A percentile compares a stretch with the other conserved stretches of the same genome.
Evolutionary conservation across 2,113 vertebrate genomes (phyloP).

Genomic region (Brachypteracias leptosomus): DNA sequence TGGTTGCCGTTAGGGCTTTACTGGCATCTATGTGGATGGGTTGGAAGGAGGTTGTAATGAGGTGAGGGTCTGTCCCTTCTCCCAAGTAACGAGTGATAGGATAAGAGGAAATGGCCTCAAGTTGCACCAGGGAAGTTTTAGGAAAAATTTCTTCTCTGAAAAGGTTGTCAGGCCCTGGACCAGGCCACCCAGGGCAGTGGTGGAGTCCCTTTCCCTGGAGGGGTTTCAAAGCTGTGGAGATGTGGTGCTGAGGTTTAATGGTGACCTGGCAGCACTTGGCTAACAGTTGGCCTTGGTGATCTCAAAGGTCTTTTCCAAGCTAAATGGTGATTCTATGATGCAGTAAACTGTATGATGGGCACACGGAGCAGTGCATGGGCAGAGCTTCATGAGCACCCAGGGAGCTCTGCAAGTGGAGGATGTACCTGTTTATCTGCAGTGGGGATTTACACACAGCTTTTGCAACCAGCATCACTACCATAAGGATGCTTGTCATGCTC

Average conservation of each 20-base stretch:
- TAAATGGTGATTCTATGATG: not conserved
- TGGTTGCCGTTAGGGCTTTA: not conserved
- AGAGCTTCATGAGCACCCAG: not conserved
- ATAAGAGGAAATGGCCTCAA: not conserved
- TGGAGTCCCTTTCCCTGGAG: not conserved
- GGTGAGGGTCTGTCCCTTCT: not conserved
- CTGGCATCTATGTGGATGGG: not conserved
- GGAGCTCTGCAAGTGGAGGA: not conserved
- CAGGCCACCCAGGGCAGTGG: not conserved
- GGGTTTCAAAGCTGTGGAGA: not conserved
- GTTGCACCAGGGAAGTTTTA: not conserved
- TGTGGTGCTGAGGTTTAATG: not conserved
- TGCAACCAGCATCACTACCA: not conserved
- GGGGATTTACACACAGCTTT: not conserved
- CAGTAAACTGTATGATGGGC: not conserved
- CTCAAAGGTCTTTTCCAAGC: not conserved
- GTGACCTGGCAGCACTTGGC: not conserved
- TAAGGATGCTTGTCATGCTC: not conserved
- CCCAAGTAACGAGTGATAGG: not conserved
- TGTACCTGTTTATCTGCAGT: not conserved
- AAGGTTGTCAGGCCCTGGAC: not conserved
- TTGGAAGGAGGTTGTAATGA: not conserved
- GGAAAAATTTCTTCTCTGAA: not conserved
- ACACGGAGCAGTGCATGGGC: not conserved
- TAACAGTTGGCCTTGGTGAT: not conserved